Percentiles rank a stretch among this genome's conserved stretches.
phyloP scores from a whole-genome alignment of 2,113 vertebrate species.

The Forbesichthys papilliferus region DNA sequence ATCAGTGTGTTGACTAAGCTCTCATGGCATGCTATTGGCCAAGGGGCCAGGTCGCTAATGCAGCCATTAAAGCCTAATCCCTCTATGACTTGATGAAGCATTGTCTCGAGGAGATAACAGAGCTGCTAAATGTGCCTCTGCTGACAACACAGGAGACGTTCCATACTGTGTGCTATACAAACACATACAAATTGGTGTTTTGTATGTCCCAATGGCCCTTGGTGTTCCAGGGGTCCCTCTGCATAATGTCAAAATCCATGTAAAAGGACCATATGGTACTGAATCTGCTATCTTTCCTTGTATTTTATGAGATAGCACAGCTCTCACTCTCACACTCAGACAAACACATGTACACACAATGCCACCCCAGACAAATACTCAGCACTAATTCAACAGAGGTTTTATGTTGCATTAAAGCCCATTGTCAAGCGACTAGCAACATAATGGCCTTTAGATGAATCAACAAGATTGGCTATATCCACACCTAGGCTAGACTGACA shows the following conservation, averaged over 20 bases:
- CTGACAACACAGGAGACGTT: conserved; percentile 73
- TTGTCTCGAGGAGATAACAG: conserved; percentile 81
- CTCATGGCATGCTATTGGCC: conserved; percentile 74
- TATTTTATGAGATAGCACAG: no score
- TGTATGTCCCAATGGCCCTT: no score
- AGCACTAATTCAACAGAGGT: conserved; percentile 31
- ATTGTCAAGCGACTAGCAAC: conserved; percentile 38
- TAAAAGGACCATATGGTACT: background rate
- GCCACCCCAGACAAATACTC: conserved; percentile 4
- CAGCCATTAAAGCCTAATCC: conserved; percentile 85
- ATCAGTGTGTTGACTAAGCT: conserved; percentile 56
- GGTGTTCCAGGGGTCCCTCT: no score
- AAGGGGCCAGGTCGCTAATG: conserved; percentile 73
- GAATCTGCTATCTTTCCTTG: background rate
- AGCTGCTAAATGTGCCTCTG: conserved; percentile 65
- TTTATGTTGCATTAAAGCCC: conserved; percentile 30
- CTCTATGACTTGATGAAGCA: conserved; percentile 75
- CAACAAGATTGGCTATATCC: conserved; percentile 40
- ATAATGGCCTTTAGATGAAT: conserved; percentile 42
- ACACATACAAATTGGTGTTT: no score
- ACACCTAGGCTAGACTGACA: conserved; percentile 5
- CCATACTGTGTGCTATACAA: no score
- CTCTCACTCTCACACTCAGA: conserved; percentile 17
- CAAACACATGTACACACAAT: background rate
- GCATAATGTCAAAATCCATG: background rate